Conservation (phyloP, 2,797 vertebrate species). For the Sparus aurata region DNA sequence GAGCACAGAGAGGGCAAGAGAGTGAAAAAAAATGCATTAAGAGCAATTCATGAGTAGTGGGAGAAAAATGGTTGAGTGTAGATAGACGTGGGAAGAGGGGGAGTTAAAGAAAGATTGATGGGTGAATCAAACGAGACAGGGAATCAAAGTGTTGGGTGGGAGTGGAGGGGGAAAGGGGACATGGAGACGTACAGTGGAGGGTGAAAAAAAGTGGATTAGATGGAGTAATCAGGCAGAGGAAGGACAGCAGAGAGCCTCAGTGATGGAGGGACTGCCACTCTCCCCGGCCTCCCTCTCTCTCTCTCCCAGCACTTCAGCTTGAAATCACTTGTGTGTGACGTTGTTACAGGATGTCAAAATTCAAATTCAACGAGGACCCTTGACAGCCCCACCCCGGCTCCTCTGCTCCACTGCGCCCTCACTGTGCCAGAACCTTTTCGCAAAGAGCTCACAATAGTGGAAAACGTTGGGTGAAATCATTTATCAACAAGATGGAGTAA, state of each 20-base stretch:
- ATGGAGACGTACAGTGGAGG: neutral
- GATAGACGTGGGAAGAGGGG: neutral
- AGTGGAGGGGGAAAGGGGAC: neutral
- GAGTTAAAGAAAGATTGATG: conserved; percentile 37
- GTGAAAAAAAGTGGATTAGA: conserved; percentile 48
- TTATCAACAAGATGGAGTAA: conserved; percentile 19
- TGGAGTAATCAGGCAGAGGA: conserved; percentile 32
- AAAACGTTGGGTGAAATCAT: conserved; percentile 16
- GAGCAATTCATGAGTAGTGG: conserved; percentile 24
- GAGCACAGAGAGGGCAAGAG: neutral
- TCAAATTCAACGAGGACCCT: conserved; percentile 13
- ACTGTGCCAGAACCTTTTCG: neutral
- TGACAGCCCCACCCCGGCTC: neutral
- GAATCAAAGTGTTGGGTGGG: conserved; percentile 28
- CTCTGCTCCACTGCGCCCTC: neutral
- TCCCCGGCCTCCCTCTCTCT: neutral
- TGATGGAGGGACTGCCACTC: conserved; percentile 26
- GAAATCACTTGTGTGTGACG: conserved; percentile 17
- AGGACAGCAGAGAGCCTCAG: conserved; percentile 22
- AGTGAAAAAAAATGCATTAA: conserved; percentile 48
- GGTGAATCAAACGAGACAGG: conserved; percentile 39
- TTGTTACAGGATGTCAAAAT: conserved; percentile 37
- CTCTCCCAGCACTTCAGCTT: conserved; percentile 3
- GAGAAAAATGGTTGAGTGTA: neutral
- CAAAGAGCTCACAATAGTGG: neutral